Evolutionary conservation across 2,888 invertebrate species (phyloP), one percentile per base, ranked within the genome.

Genomic region (Cryptophagus acutangulus): DNA sequence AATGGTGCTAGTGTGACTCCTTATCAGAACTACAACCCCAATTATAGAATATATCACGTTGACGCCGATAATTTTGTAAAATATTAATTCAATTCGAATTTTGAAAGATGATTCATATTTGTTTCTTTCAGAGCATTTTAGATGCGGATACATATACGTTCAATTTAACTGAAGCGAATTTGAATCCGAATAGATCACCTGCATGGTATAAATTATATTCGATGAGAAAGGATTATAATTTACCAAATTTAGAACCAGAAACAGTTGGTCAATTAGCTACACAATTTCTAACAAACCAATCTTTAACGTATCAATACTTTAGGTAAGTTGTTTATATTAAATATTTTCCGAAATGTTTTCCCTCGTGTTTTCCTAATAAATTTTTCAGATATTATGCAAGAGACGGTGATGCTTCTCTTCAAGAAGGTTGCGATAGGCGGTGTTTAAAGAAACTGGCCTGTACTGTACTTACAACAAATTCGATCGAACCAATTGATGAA

Each of bases 201-300:
- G 69, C 70, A 4, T 90, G 90, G 89, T 78, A 74, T 57, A 74
- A 79, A 62, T 77, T 87, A 15, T 90, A 90, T 62, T 77, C 81
- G n/a, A 82, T 89, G 54, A 79, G 75, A 54, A 74, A 79, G 35
- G 78, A 76, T 3, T 89, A 82, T 57, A 73, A 71, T 12, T 61
- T 31, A 13, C 13, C 15, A n/a, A 16, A 31, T 15, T 16, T 31
- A 31, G 3, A 3, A 15, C 12, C 16, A 13, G 59, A 66, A 1
- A 80, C 82, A 41, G 71, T 89, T 58, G 72, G 80, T 53, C 55
- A 74, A 33, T 71, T 87, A 41, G 72, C 84, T 0, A 58, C 71
- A 24, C 63, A 71, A 35, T 78, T 87, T 77, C 73, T 73, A 2
- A 69, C 67, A 1, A 71, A 78, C 43, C 66, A 75, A 9, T 54